These are phyloP conservation scores for Lepus oiostolus DNA, from an alignment of 2,797 vertebrate genomes.

Conservation along the genomic window DNA sequence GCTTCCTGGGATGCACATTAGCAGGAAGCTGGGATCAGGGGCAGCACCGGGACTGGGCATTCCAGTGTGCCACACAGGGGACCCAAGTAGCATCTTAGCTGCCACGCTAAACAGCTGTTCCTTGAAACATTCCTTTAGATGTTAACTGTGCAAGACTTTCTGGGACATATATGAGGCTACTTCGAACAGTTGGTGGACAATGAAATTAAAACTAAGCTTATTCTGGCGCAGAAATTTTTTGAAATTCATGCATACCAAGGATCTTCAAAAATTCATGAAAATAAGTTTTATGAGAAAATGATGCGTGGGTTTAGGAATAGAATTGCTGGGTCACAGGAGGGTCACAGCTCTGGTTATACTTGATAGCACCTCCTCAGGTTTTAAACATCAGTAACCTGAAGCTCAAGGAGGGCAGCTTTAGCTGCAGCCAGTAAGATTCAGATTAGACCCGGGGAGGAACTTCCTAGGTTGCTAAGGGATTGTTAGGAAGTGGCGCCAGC, in stretches of 20 bases:
- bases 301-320: neutral
- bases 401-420: slow-evolving; percentile 1
- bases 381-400: neutral
- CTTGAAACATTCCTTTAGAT: neutral
- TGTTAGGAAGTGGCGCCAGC: neutral
- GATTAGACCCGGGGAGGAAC: slow-evolving; percentile 29
- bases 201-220: too few relatives aligned
- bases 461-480: neutral
- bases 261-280: too few relatives aligned
- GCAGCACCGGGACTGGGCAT: too few relatives aligned
- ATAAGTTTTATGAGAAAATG: too few relatives aligned
- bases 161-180: neutral
- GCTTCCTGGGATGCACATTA: too few relatives aligned
- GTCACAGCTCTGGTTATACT: neutral
- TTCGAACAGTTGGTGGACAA: too few relatives aligned
- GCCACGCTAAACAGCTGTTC: too few relatives aligned
- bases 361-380: neutral
- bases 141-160: neutral
- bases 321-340: neutral
- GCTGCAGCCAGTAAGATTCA: neutral
- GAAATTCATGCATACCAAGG: too few relatives aligned
- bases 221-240: too few relatives aligned
- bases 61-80: too few relatives aligned
- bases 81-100: too few relatives aligned
- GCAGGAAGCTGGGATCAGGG: too few relatives aligned